Percentiles rank a stretch among this genome's conserved stretches.
Conservation (phyloP, 2,888 invertebrate species). For the Pachymerium ferrugineum region DNA sequence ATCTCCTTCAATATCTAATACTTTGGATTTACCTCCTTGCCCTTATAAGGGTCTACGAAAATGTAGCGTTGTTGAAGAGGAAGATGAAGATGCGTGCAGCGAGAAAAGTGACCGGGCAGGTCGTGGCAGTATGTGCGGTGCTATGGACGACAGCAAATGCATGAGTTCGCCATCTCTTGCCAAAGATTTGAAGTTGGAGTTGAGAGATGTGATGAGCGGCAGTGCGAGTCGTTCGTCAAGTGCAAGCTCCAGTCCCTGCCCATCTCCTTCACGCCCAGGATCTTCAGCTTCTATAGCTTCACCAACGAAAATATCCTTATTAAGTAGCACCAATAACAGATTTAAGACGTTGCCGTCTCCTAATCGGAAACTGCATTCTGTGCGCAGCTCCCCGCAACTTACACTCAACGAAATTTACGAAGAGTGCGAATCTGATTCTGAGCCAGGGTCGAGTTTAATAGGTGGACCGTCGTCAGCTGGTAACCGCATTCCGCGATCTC, state of each 20-base stretch:
- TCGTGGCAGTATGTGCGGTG: not conserved
- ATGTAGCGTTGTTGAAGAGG: slow-evolving; percentile 88
- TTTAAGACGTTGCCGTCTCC: slow-evolving; percentile 59
- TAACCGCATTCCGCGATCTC: slow-evolving; percentile 39
- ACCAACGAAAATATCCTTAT: slow-evolving; percentile 33
- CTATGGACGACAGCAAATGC: not conserved
- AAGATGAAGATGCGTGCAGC: slow-evolving; percentile 67
- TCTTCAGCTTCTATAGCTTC: slow-evolving; percentile 35
- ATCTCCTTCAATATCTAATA: not conserved
- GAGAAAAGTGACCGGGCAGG: slow-evolving; percentile 25
- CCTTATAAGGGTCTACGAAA: slow-evolving; percentile 57
- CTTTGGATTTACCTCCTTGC: slow-evolving; percentile 9
- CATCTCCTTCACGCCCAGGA: slow-evolving; percentile 40
- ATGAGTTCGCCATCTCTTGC: slow-evolving; percentile 17
- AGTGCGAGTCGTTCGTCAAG: slow-evolving; percentile 42
- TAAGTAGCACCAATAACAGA: slow-evolving; percentile 48
- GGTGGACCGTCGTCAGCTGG: slow-evolving; percentile 37
- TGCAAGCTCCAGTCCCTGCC: slow-evolving; percentile 38
- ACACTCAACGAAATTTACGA: slow-evolving; percentile 63
- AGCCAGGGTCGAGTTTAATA: slow-evolving; percentile 35
- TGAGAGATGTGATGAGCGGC: slow-evolving; percentile 34
- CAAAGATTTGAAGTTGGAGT: slow-evolving; percentile 29
- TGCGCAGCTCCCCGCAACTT: slow-evolving; percentile 53
- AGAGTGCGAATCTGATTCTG: slow-evolving; percentile 55
- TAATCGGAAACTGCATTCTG: slow-evolving; percentile 49